Conservation (phyloP, 2,888 invertebrate genomes). For the Therioaphis trifolii region DNA sequence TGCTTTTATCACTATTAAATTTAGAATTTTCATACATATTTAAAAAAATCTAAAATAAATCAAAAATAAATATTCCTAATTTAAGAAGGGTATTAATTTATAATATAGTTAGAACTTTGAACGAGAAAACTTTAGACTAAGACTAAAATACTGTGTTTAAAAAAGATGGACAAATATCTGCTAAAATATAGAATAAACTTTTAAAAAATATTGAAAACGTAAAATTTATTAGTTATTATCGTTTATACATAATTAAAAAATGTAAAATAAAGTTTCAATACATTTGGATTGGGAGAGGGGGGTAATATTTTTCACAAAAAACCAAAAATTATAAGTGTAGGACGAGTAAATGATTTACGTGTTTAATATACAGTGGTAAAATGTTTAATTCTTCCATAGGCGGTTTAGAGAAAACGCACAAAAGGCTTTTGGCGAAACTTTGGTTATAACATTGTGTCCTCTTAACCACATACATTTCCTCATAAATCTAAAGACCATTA, state of each 20-base stretch:
- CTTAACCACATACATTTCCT: constrained; percentile 37
- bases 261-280: not conserved
- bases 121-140: too few species aligned
- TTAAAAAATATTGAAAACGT: too few species aligned
- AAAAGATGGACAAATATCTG: too few species aligned
- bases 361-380: not conserved
- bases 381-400: constrained; percentile 30
- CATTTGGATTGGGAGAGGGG: too few species aligned
- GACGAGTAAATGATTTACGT: constrained; percentile 44
- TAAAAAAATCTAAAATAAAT: not conserved
- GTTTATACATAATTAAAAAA: too few species aligned
- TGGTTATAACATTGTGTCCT: constrained; percentile 34
- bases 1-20: too few species aligned
- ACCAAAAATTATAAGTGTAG: not conserved
- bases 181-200: too few species aligned
- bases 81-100: not conserved
- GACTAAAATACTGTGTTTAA: too few species aligned
- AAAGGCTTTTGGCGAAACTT: constrained; percentile 47
- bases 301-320: too few species aligned
- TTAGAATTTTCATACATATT: too few species aligned
- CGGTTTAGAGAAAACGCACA: constrained; percentile 7
- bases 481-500: constrained; percentile 61
- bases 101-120: too few species aligned
- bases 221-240: too few species aligned
- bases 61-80: not conserved